These are phyloP conservation scores for Cylindroiulus punctatus DNA, from an alignment of 2,888 invertebrate species.

Conservation along the genomic window DNA sequence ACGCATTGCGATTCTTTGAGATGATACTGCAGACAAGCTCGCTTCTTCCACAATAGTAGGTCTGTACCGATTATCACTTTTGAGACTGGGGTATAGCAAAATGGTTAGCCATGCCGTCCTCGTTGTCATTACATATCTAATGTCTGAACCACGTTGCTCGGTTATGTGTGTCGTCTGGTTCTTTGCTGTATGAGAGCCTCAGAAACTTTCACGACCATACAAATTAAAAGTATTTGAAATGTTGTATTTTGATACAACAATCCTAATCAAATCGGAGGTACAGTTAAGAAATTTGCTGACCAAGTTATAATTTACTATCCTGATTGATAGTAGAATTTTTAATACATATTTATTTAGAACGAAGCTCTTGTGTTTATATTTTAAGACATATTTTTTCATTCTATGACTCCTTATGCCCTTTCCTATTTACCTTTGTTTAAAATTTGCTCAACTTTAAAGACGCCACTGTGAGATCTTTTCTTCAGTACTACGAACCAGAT, in stretches of 20 bases:
- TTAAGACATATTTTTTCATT: no score
- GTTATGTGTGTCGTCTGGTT: background rate
- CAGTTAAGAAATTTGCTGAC: background rate
- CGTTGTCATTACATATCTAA: constrained; percentile 3
- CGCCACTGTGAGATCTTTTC: background rate
- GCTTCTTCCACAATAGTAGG: background rate
- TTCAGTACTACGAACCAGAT: background rate
- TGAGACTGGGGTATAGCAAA: background rate
- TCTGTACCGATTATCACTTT: background rate
- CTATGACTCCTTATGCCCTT: background rate
- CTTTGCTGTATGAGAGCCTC: background rate
- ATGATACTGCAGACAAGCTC: background rate
- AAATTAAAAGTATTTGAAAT: no score
- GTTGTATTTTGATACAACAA: no score
- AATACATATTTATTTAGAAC: background rate
- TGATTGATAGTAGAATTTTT: background rate
- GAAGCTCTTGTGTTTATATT: background rate
- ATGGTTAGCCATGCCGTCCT: constrained; percentile 38
- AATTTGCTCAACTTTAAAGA: background rate
- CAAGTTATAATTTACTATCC: background rate
- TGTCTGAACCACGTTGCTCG: background rate
- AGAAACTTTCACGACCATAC: no score
- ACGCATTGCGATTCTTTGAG: background rate
- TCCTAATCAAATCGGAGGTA: background rate
- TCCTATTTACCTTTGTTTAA: background rate